Evolutionary conservation across 2,888 invertebrate species (phyloP), one percentile per base, ranked within the genome.

Genomic region (Stenodera caucasica): DNA sequence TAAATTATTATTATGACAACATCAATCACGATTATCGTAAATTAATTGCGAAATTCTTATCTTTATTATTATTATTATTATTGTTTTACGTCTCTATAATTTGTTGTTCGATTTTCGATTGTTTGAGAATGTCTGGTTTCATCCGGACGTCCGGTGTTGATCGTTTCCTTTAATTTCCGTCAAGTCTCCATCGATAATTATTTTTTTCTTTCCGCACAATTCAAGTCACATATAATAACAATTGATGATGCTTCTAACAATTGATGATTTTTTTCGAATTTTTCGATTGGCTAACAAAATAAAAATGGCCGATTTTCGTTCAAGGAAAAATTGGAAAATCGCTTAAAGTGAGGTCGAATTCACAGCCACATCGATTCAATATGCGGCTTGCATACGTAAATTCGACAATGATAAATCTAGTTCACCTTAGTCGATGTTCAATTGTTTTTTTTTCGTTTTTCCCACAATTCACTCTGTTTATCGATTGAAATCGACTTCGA

Each of bases 271-370:
- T 26, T 5, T 26, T 5, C 26, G 26, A n/a, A n/a, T 26, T 26
- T 3, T 26, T 26, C 3, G 26, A 26, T 26, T 26, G 26, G 26
- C 3, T 5, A 7, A 26, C 4, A 26, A 26, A 26, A 26, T 5
- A 26, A 26, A 7, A 26, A 26, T 26, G 26, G 26, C 26, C 26
- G 26, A 26, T 26, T 45, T 45, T 45, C 11, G 12, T 35, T 35
- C 14, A 35, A 35, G 35, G 35, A 35, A 35, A 14, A 45, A 45
- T 45, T 45, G 21, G 45, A 45, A 45, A 35, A 35, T 35, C 35
- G 14, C 3, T 35, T 11, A n/a, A 1, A 14, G 35, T 11, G 32
- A 32, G 32, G 32, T 32, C 32, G 11, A 32, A 11, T 32, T 29
- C 5, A 14, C 35, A 35, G 35, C 14, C 35, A 35, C 1, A 29